Conservation (phyloP, 2,797 vertebrate genomes). For the Rallus crepitans region DNA sequence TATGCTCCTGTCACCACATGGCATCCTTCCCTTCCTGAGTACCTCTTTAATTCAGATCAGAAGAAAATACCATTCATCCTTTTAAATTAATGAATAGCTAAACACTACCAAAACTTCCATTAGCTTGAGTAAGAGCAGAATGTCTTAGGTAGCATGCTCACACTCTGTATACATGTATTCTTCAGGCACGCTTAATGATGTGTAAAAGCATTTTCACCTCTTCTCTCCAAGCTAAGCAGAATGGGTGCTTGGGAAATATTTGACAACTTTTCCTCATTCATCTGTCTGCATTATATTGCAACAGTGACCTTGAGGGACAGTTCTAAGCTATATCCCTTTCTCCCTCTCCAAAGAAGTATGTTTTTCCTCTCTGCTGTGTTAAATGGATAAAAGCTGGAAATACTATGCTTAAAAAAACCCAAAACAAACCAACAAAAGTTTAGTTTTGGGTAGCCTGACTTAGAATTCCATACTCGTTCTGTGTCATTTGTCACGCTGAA, state of each 20-base stretch:
- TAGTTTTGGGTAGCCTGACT: not conserved
- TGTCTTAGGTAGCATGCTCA: not conserved
- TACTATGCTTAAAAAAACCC: too few species aligned
- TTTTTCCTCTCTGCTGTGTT: not conserved
- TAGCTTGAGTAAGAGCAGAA: not conserved
- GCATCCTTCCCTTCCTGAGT: not conserved
- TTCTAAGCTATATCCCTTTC: not conserved
- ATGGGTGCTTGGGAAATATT: not conserved
- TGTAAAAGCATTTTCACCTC: not conserved
- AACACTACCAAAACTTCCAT: not conserved
- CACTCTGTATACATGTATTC: not conserved
- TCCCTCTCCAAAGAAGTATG: not conserved
- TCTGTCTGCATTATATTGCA: not conserved
- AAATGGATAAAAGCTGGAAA: not conserved
- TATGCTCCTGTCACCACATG: not conserved
- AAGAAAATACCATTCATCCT: not conserved
- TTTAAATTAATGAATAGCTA: not conserved
- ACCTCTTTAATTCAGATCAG: not conserved
- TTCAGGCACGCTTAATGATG: not conserved
- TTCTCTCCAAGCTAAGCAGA: not conserved
- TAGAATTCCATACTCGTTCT: not conserved
- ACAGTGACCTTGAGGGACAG: not conserved
- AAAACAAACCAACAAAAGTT: not conserved
- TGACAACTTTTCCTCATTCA: not conserved
- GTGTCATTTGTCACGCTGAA: not conserved